Evolutionary conservation across 2,888 invertebrate species (phyloP).

Genomic region (Malthinus seriepunctatus): DNA sequence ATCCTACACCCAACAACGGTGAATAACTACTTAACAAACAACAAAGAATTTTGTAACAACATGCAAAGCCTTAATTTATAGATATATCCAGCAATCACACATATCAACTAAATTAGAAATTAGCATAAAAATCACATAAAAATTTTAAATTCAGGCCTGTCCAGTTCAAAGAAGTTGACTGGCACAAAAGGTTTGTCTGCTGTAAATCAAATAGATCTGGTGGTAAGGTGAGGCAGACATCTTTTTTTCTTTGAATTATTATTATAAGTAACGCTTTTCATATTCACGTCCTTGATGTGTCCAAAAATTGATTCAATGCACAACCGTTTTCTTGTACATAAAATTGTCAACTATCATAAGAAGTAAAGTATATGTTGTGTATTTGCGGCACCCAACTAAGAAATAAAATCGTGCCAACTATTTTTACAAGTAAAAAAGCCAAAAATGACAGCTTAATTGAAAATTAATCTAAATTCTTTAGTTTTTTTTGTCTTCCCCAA

Average conservation of each 20-base stretch:
- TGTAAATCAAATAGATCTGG: conserved; percentile 50
- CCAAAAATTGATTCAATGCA: conserved; percentile 38
- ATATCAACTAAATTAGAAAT: conserved; percentile 49
- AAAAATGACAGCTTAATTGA: not conserved
- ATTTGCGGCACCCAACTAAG: too few species aligned
- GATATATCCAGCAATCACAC: conserved; percentile 33
- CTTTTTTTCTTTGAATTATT: not conserved
- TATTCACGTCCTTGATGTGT: conserved; percentile 28
- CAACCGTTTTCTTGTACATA: conserved; percentile 30
- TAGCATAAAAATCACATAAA: conserved; percentile 56
- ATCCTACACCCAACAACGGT: conserved; percentile 10
- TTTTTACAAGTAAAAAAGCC: conserved; percentile 16
- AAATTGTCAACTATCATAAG: conserved; percentile 36
- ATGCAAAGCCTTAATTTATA: conserved; percentile 28
- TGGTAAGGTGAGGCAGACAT: conserved; percentile 33
- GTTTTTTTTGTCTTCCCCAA: not conserved
- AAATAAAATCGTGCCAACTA: conserved; percentile 24
- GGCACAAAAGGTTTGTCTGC: conserved; percentile 53
- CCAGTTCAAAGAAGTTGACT: conserved; percentile 49
- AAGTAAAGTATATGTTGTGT: conserved; percentile 19
- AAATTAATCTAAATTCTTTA: too few species aligned
- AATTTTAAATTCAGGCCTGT: conserved; percentile 50
- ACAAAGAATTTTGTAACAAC: conserved; percentile 18
- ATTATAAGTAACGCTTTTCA: not conserved
- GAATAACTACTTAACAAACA: conserved; percentile 13